Conservation (phyloP, 2,797 vertebrate genomes). For the Sebastes hopkinsi region DNA sequence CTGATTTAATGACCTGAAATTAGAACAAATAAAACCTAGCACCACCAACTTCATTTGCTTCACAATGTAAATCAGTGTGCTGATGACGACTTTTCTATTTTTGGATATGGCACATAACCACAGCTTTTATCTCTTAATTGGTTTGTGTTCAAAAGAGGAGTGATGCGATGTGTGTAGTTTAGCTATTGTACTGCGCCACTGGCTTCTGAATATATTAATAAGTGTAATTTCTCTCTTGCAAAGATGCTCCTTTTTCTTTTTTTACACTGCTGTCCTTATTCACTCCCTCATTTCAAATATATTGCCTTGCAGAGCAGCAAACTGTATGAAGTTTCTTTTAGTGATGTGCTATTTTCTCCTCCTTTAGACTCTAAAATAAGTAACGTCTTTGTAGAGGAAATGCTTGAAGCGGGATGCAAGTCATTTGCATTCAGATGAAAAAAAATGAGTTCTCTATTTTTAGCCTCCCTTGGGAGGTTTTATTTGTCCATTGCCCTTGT, state of each 20-base stretch:
- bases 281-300: not conserved
- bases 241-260: not conserved
- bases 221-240: not conserved
- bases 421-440: constrained; percentile 61
- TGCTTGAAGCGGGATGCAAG: constrained; percentile 32
- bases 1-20: constrained; percentile 13
- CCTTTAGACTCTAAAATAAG: constrained; percentile 22
- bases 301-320: not conserved
- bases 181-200: not conserved
- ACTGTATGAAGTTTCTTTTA: constrained; percentile 4
- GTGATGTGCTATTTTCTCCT: constrained; percentile 31
- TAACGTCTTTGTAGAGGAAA: constrained; percentile 25
- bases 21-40: constrained; percentile 9
- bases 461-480: constrained; percentile 61
- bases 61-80: constrained; percentile 12
- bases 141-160: constrained; percentile 35
- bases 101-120: constrained; percentile 3
- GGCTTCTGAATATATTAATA: constrained; percentile 10
- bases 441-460: constrained; percentile 69
- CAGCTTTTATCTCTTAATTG: constrained; percentile 50
- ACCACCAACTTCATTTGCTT: not conserved
- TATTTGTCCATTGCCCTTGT: constrained; percentile 70
- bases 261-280: not conserved
- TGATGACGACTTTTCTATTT: constrained; percentile 19
- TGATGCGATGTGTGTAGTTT: constrained; percentile 25